Percentiles rank a stretch among this genome's conserved stretches.
phyloP scores from a whole-genome alignment of 2,113 vertebrate species.

The Microcebus lehilahytsara region DNA sequence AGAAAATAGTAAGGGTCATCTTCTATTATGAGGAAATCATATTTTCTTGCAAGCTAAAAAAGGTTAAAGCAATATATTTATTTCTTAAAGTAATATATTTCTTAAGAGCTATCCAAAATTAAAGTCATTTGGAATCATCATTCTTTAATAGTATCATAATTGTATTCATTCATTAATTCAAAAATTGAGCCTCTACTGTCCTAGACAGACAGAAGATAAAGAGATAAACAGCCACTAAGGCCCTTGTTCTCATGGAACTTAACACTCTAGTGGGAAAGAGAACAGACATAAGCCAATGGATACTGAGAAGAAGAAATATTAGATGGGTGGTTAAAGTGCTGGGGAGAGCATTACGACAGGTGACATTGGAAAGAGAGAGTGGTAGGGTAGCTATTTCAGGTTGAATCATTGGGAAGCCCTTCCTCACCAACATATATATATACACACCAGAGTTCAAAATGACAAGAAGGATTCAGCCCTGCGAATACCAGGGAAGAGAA shows the following conservation, averaged over 20 bases:
- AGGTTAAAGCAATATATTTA: constrained; percentile 28
- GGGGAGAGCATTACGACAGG: background rate
- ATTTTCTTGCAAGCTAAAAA: constrained; percentile 91
- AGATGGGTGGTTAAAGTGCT: background rate
- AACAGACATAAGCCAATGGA: background rate
- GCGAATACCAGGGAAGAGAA: background rate
- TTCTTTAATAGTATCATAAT: background rate
- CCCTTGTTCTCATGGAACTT: background rate
- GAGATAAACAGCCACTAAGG: background rate
- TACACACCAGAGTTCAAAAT: background rate
- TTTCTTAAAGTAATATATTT: background rate
- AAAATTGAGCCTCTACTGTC: background rate
- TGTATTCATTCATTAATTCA: background rate
- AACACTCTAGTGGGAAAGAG: background rate
- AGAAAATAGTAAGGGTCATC: constrained; percentile 98
- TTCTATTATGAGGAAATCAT: constrained; percentile 96
- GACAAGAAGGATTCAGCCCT: background rate
- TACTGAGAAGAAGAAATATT: background rate
- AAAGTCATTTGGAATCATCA: background rate
- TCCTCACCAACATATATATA: background rate
- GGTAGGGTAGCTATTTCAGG: background rate
- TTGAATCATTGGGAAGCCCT: background rate
- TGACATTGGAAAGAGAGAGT: background rate
- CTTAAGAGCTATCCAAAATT: background rate
- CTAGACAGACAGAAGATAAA: background rate